Evolutionary conservation across 2,113 vertebrate species (phyloP), one percentile per base, ranked within the genome.

Genomic region (rat (Rattus norvegicus)): DNA sequence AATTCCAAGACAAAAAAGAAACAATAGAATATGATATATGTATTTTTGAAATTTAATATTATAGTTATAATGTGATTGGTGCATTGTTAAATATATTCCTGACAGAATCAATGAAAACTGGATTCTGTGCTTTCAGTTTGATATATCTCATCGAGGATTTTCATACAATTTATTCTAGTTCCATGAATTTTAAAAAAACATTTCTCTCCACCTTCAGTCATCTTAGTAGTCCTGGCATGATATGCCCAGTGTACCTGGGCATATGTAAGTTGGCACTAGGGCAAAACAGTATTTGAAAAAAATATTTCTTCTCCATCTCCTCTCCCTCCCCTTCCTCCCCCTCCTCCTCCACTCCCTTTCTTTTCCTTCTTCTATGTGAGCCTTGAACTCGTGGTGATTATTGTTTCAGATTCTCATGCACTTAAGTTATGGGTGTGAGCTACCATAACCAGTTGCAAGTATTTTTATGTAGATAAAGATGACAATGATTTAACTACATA

Each of bases 1-100:
- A 43, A 79, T 77, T 84, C 20, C 8, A 49, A 33, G 67, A 73
- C 90, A 67, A 92, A 77, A 93, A 93, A 30, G 76, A 83, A 87
- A 3, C 52, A 54, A 54, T 54, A 49, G 86, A 87, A 4, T 59
- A 59, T 26, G 4, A 1, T 52, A 7, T 72, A 14, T 72, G 39
- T 91, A 65, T 36, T 61, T 67, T 61, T 89, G 54, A 5, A 84
- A 36, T 17, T 39, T 16, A 61, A 33, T 47, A 69, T 73, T 73
- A 54, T 4, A 69, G 20, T 80, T 88, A 39, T 54, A 84, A 90
- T 84, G 22, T 65, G 24, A 77, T 65, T 56, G 36, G 14, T 87
- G 9, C 17, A 81, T 30, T 86, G n/a, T 72, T n/a, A 52, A 76
- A 80, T 89, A 76, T 17, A 84, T 80, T 95, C 20, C 47, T 30